A percentile compares a stretch with the other conserved stretches of the same genome.
Conservation (phyloP, 2,888 invertebrate genomes). For the Tribolium freemani region DNA sequence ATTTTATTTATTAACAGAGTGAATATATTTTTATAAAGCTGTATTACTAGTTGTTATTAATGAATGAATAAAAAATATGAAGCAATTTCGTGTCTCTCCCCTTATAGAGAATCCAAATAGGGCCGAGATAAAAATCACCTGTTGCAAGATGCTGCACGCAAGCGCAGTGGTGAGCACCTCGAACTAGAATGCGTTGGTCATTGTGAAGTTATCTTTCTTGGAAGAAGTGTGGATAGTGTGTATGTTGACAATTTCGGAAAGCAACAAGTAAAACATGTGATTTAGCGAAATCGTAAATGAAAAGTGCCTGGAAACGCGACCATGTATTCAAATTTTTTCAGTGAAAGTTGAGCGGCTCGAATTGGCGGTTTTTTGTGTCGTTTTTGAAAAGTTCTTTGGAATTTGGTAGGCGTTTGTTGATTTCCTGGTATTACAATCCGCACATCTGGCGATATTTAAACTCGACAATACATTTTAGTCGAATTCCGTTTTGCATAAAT, state of each 20-base stretch:
- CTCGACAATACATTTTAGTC: background rate
- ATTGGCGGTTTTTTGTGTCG: conserved; percentile 29
- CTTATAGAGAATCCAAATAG: conserved; percentile 6
- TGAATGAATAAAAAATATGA: background rate
- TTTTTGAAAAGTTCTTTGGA: conserved; percentile 56
- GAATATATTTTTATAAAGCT: conserved; percentile 26
- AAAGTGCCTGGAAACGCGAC: conserved; percentile 1
- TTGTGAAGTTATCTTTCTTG: conserved; percentile 18
- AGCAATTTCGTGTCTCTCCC: background rate
- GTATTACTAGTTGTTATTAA: background rate
- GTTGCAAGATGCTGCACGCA: conserved; percentile 51
- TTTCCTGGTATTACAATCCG: conserved; percentile 21
- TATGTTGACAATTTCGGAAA: conserved; percentile 1
- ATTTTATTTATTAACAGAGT: conserved; percentile 30
- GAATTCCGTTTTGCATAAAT: conserved; percentile 20
- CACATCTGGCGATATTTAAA: conserved; percentile 30
- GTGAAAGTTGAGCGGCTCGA: conserved; percentile 16
- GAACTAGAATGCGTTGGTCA: conserved; percentile 37
- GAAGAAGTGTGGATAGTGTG: conserved; percentile 3
- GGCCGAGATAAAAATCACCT: conserved; percentile 52
- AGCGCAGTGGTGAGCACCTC: conserved; percentile 44
- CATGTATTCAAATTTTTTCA: conserved; percentile 4
- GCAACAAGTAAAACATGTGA: conserved; percentile 2
- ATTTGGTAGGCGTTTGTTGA: conserved; percentile 61
- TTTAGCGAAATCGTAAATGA: background rate